Evolutionary conservation across 2,888 invertebrate species (phyloP), one percentile per base, ranked within the genome.

Genomic region (Ophion slaviceki): DNA sequence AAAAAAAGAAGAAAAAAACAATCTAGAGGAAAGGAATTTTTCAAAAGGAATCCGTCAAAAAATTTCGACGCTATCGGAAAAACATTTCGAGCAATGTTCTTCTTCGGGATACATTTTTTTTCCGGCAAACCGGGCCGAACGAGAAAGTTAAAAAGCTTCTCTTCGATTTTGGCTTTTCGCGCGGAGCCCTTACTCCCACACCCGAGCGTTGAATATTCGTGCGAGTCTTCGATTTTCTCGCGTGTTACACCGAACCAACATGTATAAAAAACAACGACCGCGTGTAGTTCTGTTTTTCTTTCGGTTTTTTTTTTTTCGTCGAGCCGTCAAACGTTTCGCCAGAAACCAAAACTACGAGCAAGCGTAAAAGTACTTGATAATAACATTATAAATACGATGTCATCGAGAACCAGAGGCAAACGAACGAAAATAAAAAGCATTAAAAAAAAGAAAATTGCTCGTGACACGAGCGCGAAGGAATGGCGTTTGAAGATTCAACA

Each of bases 281-380:
- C 4, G 8, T 40, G 40, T 14, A 70, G 75, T 64, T 20, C 64
- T 28, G 53, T 2, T 53, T 17, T 53, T 17, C 53, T 17, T 53
- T 17, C 53, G n/a, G n/a, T n/a, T 53, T 53, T 53, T 53, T 4
- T 53, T 14, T 53, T 53, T 64, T 64, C 32, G 28, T 32, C 11
- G 64, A 64, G 14, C 14, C 14, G 28, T 32, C 24, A 64, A 64
- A 64, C 28, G 66, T 67, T 40, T 32, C 36, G 32, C 61, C 8
- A 32, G 28, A 62, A 67, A 32, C 36, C 36, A 59, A 70, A 75
- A 71, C 53, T 17, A 53, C 53, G 53, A 53, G 53, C 47, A 80
- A 53, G 66, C 64, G 40, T 66, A 68, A 59, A 78, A 78, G 32
- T 78, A 70, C 78, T 78, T 70, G 40, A 78, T 45, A 40, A 71